These are phyloP conservation scores for Anguilla marmorata DNA, from an alignment of 2,797 vertebrate species.

Conservation along the genomic window DNA sequence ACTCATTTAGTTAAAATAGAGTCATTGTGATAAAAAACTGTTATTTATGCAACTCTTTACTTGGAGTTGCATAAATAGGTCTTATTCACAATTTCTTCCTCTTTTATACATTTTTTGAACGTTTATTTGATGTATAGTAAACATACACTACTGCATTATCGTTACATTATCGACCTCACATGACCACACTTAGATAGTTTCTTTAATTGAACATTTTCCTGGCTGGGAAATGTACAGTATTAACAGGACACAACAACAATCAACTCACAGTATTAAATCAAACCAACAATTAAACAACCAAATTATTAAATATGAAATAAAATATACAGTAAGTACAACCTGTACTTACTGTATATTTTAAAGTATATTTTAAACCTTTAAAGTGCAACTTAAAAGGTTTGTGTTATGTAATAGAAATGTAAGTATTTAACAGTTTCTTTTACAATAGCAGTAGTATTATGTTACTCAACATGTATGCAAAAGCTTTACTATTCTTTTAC, in stretches of 20 bases:
- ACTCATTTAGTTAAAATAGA: background rate
- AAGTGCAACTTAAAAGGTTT: constrained; percentile 22
- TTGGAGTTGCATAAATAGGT: no score
- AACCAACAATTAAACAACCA: background rate
- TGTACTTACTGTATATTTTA: no score
- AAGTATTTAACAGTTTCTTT: background rate
- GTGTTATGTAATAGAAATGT: background rate
- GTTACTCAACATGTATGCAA: background rate
- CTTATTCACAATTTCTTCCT: background rate
- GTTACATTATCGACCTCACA: background rate
- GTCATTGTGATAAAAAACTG: background rate
- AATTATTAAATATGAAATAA: background rate
- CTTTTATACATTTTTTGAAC: background rate
- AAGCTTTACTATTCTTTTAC: background rate
- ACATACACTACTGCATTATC: background rate
- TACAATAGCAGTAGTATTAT: background rate
- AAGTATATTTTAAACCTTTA: no score
- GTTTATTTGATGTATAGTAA: background rate
- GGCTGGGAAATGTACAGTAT: constrained; percentile 14
- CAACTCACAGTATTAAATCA: background rate
- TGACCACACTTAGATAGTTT: background rate
- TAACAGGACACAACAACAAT: background rate
- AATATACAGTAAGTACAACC: background rate
- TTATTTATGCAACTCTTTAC: background rate
- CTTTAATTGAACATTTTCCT: constrained; percentile 16